Evolutionary conservation across 2,888 invertebrate genomes (phyloP), one percentile per base, ranked within the genome.

Genomic region (Orthosia cruda): DNA sequence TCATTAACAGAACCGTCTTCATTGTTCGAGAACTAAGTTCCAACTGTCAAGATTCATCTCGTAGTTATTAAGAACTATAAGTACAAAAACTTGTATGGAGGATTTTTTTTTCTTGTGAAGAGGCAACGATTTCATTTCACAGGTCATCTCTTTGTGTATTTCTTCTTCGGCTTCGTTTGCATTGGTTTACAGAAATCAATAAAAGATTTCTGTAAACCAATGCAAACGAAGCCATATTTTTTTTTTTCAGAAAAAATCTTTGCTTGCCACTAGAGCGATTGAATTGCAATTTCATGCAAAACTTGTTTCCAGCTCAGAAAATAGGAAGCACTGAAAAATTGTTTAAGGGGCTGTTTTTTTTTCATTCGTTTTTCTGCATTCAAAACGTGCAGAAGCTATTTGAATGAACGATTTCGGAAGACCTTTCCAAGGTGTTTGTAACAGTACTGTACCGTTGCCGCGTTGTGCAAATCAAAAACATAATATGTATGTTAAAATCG

Each of bases 21-120:
- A 55, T 76, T 62, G 20, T 13, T 76, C 20, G n/a, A 52, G 32
- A 32, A 76, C n/a, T 69, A n/a, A 32, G 5, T 52, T 47, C 13
- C 11, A 57, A 52, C 57, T 45, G 49, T 71, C n/a, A 57, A 49
- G 5, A 11, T 59, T 58, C 63, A 23, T 57, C 7, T 45, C 18
- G 2, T 57, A 64, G 16, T 55, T 59, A 49, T 23, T 23, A 63
- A 77, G 18, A 58, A 47, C 32, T 58, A 16, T 20, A 40, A 40
- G 40, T 40, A 63, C 2, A 26, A 70, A 69, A 70, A 52, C 23
- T 58, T 0, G 26, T 13, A n/a, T 40, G 32, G 7, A 32, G 11
- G 11, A 58, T 63, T 63, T 54, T 9, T 70, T 26, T 58, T 23
- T 18, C 57, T 49, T 47, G 13, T 40, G 50, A n/a, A 69, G 23